phyloP scores from a whole-genome alignment of 2,888 invertebrate genomes.

The Polydrusus tereticollis region DNA sequence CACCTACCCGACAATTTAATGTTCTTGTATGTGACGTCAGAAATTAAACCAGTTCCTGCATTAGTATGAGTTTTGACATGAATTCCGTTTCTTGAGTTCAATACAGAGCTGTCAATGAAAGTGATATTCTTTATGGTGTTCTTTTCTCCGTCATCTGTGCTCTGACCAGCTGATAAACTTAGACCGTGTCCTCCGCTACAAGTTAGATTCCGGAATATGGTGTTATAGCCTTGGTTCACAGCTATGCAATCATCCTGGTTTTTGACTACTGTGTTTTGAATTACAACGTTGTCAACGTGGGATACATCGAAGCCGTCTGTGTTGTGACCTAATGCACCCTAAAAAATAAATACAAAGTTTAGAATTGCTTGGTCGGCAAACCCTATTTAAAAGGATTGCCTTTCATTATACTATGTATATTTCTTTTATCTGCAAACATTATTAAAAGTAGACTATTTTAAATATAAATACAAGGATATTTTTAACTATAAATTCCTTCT shows the following conservation, averaged over 20 bases:
- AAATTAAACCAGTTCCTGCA: conserved; percentile 44
- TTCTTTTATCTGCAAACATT: no score
- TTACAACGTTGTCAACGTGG: conserved; percentile 17
- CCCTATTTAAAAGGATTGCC: no score
- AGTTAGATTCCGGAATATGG: conserved; percentile 34
- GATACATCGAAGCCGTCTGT: conserved; percentile 52
- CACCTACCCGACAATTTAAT: conserved; percentile 49
- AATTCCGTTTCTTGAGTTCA: conserved; percentile 50
- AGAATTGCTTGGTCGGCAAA: no score
- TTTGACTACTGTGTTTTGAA: conserved; percentile 44
- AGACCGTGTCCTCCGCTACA: conserved; percentile 52
- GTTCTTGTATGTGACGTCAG: conserved; percentile 47
- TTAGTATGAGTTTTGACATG: conserved; percentile 52
- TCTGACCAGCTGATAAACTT: conserved; percentile 49
- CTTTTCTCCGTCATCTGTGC: conserved; percentile 22
- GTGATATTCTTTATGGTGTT: conserved; percentile 47
- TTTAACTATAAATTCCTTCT: no score
- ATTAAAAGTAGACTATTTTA: no score
- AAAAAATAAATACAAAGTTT: neutral
- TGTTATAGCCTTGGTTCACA: conserved; percentile 48
- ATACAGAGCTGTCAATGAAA: conserved; percentile 43
- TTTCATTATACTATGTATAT: no score
- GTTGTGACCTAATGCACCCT: conserved; percentile 46
- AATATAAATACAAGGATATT: no score
- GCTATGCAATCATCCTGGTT: conserved; percentile 53